Conservation (phyloP, 2,888 invertebrate species). For the Dioctria linearis region DNA sequence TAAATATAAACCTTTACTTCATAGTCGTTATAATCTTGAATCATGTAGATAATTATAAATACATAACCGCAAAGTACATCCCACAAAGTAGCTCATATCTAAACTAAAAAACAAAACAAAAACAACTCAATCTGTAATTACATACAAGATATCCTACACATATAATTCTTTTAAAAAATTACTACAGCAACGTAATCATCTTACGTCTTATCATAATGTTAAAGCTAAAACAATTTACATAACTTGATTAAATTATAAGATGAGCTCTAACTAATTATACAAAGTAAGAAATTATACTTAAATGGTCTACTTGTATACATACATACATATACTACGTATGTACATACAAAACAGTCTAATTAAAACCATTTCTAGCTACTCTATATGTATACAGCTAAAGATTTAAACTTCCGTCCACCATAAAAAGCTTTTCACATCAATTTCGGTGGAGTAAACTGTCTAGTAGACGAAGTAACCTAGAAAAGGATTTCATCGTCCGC, state of each 20-base stretch:
- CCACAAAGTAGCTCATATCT: too few species aligned
- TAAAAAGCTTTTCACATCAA: constrained; percentile 28
- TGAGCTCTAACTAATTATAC: neutral
- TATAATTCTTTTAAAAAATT: too few species aligned
- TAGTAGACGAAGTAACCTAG: neutral
- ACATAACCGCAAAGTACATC: too few species aligned
- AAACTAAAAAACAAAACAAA: too few species aligned
- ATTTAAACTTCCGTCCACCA: constrained; percentile 24
- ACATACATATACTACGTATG: too few species aligned
- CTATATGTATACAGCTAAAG: neutral
- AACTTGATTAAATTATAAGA: constrained; percentile 41
- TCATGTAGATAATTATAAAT: too few species aligned
- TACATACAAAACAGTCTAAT: constrained; percentile 11
- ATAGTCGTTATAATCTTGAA: too few species aligned
- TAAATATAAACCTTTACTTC: too few species aligned
- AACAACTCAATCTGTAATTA: too few species aligned
- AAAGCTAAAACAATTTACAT: constrained; percentile 12
- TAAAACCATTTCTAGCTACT: constrained; percentile 4
- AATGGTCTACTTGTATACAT: constrained; percentile 5
- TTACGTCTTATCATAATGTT: too few species aligned
- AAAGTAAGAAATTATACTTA: constrained; percentile 22
- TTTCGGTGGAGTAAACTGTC: constrained; percentile 3
- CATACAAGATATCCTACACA: too few species aligned
- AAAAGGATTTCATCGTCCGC: constrained; percentile 19
- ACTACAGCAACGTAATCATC: too few species aligned